Evolutionary conservation across 2,113 vertebrate genomes (phyloP), one percentile per base, ranked within the genome.

Genomic region (Phalacrocorax brasilianus): DNA sequence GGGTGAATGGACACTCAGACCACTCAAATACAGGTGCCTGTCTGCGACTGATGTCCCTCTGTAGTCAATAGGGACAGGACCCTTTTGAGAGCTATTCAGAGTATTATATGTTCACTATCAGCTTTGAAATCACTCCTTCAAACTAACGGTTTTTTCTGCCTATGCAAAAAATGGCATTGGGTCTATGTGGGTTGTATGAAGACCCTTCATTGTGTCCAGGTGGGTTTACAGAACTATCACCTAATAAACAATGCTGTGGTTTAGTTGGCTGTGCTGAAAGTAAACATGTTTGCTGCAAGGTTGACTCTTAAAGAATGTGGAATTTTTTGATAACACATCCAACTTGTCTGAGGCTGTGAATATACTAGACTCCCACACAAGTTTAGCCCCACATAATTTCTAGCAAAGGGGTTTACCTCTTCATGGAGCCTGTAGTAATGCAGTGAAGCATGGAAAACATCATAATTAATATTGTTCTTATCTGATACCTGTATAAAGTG

Each of bases 31-130:
- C 2, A 65, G 28, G 5, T 33, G 15, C 27, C 70, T 18, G 5
- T 8, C 4, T 2, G n/a, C 9, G 4, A 11, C 2, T 70, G 0
- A 23, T 40, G 11, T 38, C 14, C 12, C 15, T 33, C 4, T 0
- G 6, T 28, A 59, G 44, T 33, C 53, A 80, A 6, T 2, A 5
- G 2, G 12, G 35, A 68, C 14, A 72, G 8, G 26, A 55, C 8
- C 7, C 1, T 72, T 63, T 42, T 1, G 2, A 56, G 26, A 44
- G 6, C 2, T 55, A 2, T 75, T 72, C 12, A 6, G 33, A 45
- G 45, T 14, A 63, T 7, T 7, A 3, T 33, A 1, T 4, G 1
- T 22, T 65, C 50, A 8, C 9, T 30, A 6, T 11, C 30, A 16
- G n/a, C 30, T 7, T 9, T 67, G n/a, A 67, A 67, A 30, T n/a